phyloP scores from a whole-genome alignment of 2,113 vertebrate species.

The Tichodroma muraria region DNA sequence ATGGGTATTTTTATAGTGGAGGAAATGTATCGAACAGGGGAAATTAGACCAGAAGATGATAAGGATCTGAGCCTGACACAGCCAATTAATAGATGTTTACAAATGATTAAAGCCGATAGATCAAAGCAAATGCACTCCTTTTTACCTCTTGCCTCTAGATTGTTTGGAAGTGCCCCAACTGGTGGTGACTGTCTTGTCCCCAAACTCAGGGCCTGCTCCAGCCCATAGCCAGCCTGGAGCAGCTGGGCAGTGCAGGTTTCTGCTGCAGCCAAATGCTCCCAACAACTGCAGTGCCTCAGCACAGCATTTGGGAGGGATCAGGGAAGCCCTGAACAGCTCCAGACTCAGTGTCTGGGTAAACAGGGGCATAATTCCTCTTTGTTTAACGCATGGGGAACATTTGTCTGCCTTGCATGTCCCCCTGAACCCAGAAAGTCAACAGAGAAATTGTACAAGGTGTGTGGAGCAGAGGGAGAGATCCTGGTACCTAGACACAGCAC shows the following conservation, averaged over 20 bases:
- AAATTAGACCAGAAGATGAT: conserved; percentile 76
- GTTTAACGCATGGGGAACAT: background rate
- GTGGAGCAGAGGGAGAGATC: background rate
- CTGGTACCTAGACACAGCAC: background rate
- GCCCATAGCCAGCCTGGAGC: background rate
- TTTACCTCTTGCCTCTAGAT: conserved; percentile 15
- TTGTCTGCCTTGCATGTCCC: background rate
- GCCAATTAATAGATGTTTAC: conserved; percentile 92
- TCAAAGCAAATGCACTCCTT: conserved; percentile 72
- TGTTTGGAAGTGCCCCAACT: background rate
- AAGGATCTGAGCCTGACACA: conserved; percentile 82
- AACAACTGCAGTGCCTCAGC: background rate
- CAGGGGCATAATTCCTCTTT: background rate
- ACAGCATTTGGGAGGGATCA: background rate
- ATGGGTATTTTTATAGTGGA: conserved; percentile 72
- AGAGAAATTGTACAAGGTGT: background rate
- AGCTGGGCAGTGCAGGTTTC: background rate
- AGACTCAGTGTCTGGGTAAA: background rate
- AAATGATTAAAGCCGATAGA: conserved; percentile 74
- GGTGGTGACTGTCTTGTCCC: background rate
- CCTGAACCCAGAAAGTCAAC: background rate
- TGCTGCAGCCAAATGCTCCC: background rate
- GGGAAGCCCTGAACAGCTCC: background rate
- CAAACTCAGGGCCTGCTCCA: background rate
- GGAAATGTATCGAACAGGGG: conserved; percentile 70